Evolutionary conservation across 2,797 vertebrate genomes (phyloP).

Genomic region (Fringilla coelebs): DNA sequence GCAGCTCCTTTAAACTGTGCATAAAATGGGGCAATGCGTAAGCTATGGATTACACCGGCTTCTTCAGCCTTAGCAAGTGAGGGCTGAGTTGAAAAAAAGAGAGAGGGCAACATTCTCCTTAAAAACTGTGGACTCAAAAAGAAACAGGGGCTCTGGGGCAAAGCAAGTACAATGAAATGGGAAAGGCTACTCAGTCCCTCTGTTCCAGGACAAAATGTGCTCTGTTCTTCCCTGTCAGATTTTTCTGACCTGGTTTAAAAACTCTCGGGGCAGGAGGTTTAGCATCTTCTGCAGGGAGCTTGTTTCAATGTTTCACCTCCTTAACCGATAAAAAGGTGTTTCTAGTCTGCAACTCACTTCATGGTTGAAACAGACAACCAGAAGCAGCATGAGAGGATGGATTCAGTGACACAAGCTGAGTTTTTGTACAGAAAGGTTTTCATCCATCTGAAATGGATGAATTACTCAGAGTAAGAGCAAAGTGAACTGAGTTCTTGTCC

Average conservation of each 20-base stretch:
- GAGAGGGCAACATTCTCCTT: background rate
- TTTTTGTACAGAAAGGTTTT: background rate
- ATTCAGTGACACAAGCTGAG: background rate
- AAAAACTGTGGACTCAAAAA: background rate
- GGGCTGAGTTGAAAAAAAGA: background rate
- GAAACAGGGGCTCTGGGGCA: background rate
- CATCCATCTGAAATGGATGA: background rate
- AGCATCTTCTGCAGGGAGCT: background rate
- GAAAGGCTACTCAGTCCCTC: background rate
- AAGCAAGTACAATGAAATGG: background rate
- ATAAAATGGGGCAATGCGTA: background rate
- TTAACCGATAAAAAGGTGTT: background rate
- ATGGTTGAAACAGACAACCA: background rate
- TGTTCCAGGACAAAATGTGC: background rate
- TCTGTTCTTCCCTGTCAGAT: background rate
- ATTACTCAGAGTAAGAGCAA: background rate
- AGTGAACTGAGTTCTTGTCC: background rate
- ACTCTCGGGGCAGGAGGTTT: background rate
- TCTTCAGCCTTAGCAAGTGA: background rate
- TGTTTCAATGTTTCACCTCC: constrained; percentile 16
- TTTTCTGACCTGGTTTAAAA: constrained; percentile 28
- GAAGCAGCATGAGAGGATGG: background rate
- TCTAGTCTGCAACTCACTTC: background rate
- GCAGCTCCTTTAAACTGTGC: background rate
- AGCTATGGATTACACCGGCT: background rate